phyloP scores from a whole-genome alignment of 2,797 vertebrate genomes.

The Sebastes itinus region DNA sequence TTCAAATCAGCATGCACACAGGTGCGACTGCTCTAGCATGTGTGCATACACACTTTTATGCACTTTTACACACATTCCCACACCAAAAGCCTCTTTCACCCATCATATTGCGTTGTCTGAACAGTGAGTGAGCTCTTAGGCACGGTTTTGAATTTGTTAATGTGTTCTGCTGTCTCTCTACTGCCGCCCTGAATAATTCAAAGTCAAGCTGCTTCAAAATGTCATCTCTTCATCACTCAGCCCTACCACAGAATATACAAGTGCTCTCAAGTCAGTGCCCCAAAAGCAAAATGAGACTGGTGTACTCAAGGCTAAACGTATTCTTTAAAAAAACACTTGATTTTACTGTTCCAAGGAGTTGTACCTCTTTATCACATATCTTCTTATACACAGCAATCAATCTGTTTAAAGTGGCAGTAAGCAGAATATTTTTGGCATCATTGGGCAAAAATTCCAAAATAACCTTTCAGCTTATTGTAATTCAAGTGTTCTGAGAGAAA shows the following conservation, averaged over 20 bases:
- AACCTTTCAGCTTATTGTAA: no score
- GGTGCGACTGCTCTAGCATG: neutral
- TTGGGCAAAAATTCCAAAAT: no score
- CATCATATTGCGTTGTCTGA: neutral
- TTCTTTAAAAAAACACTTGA: neutral
- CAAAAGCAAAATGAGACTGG: neutral
- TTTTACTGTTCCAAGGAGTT: neutral
- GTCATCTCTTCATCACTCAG: slow-evolving; percentile 25
- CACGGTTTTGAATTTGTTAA: slow-evolving; percentile 9
- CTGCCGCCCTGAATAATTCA: slow-evolving; percentile 51
- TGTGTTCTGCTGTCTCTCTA: neutral
- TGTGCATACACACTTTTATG: neutral
- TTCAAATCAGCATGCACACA: neutral
- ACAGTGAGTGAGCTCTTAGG: neutral
- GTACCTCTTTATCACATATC: neutral
- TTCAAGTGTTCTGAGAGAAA: no score
- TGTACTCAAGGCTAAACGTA: neutral
- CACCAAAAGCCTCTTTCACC: neutral
- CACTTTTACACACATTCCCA: neutral
- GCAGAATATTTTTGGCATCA: no score
- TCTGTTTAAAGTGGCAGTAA: neutral
- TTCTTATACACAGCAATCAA: neutral
- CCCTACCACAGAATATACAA: slow-evolving; percentile 4
- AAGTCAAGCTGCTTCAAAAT: slow-evolving; percentile 37
- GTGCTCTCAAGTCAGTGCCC: neutral